A percentile compares a stretch with the other conserved stretches of the same genome.
Evolutionary conservation across 2,113 vertebrate genomes (phyloP).

Genomic region (Vanacampus margaritifer): DNA sequence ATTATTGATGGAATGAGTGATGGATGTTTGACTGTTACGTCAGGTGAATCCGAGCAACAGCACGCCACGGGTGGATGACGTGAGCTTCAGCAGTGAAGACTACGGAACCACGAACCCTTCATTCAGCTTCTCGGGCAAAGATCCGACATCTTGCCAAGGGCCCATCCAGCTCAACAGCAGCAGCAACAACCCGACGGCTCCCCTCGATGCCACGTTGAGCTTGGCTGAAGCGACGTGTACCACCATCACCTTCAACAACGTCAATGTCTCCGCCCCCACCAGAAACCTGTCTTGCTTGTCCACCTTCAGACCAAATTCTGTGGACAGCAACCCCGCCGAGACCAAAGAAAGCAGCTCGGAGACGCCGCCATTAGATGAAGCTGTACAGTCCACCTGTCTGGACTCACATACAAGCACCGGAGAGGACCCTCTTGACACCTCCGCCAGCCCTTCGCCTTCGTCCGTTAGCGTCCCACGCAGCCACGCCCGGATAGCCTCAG

Average conservation of each 20-base stretch:
- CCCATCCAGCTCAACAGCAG: conserved; percentile 2
- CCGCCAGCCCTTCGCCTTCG: conserved; percentile 38
- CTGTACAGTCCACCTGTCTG: conserved; percentile 2
- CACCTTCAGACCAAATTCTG: background rate
- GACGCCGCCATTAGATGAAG: background rate
- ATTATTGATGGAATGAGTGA: background rate
- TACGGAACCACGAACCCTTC: conserved; percentile 54
- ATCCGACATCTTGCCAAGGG: conserved; percentile 18
- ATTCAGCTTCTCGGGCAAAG: conserved; percentile 52
- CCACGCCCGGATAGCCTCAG: conserved; percentile 20
- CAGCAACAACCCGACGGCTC: background rate
- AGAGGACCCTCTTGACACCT: conserved; percentile 11
- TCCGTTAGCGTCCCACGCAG: conserved; percentile 21
- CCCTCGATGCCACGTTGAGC: conserved; percentile 3
- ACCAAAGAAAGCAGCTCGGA: background rate
- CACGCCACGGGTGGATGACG: conserved; percentile 53
- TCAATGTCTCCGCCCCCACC: conserved; percentile 9
- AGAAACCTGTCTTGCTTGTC: conserved; percentile 23
- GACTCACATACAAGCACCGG: conserved; percentile 11
- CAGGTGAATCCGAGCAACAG: conserved; percentile 60
- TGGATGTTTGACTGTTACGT: background rate
- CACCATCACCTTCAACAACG: conserved; percentile 25
- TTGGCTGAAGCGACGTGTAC: conserved; percentile 16
- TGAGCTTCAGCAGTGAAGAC: conserved; percentile 50
- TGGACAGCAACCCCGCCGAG: conserved; percentile 7